phyloP scores from a whole-genome alignment of 1,140 invertebrate species.

The Battus philenor region DNA sequence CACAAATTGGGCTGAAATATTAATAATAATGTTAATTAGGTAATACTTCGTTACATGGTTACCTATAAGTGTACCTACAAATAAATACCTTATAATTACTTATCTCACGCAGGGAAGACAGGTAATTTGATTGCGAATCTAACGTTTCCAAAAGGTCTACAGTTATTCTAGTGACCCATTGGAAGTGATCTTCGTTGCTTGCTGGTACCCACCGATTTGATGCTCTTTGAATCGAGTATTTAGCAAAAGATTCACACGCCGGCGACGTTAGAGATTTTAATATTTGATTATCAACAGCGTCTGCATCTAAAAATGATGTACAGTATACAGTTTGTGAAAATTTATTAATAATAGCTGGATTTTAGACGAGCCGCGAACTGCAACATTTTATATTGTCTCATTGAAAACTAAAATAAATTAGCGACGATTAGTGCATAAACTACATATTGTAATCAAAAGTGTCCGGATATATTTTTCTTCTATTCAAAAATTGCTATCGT shows the following conservation, averaged over 20 bases:
- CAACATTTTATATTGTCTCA: too few relatives aligned
- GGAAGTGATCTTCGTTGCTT: conserved; percentile 21
- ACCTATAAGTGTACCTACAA: too few relatives aligned
- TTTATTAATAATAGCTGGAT: too few relatives aligned
- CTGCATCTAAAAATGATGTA: conserved; percentile 10
- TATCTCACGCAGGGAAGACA: conserved; percentile 20
- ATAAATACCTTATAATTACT: too few relatives aligned
- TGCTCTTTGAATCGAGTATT: conserved; percentile 32
- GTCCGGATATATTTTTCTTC: too few relatives aligned
- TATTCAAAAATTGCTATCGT: too few relatives aligned
- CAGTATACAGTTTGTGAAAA: too few relatives aligned
- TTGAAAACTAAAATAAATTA: too few relatives aligned
- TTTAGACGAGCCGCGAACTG: too few relatives aligned
- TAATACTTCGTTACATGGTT: not conserved
- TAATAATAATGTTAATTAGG: conserved; percentile 8
- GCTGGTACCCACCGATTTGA: conserved; percentile 23
- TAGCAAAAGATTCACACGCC: conserved; percentile 13
- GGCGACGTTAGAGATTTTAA: conserved; percentile 17
- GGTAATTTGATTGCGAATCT: conserved; percentile 24
- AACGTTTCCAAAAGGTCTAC: conserved; percentile 25
- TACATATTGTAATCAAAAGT: too few relatives aligned
- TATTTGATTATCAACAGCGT: conserved; percentile 22
- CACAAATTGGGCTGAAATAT: conserved; percentile 45
- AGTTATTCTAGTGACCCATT: conserved; percentile 33
- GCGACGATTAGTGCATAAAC: too few relatives aligned